Conservation (phyloP, 2,888 invertebrate genomes). For the Lasioglossum vierecki region DNA sequence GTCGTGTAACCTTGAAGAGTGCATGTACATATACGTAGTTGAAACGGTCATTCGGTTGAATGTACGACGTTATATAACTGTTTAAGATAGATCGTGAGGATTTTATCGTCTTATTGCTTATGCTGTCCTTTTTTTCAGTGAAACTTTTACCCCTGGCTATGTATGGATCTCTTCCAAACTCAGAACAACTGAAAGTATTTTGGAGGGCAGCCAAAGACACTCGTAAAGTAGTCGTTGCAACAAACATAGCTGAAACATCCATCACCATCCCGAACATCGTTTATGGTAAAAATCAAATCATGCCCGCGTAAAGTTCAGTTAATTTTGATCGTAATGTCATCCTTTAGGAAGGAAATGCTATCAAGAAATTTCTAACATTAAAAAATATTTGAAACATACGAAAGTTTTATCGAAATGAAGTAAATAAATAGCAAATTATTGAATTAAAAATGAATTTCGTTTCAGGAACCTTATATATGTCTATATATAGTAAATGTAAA, state of each 20-base stretch:
- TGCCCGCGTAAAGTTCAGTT: background rate
- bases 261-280: conserved; percentile 97
- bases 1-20: background rate
- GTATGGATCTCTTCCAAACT: conserved; percentile 94
- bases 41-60: background rate
- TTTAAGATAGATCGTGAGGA: conserved; percentile 23
- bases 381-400: background rate
- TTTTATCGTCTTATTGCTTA: conserved; percentile 14
- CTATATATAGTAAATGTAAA: background rate
- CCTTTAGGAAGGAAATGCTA: background rate
- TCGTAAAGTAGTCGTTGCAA: conserved; percentile 96
- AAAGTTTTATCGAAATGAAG: too few species aligned
- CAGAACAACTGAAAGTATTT: conserved; percentile 93
- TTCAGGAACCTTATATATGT: background rate
- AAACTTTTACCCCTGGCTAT: conserved; percentile 92
- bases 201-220: conserved; percentile 88
- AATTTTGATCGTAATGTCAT: background rate
- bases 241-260: conserved; percentile 98
- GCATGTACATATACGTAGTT: background rate
- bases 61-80: conserved; percentile 24
- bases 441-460: background rate
- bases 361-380: background rate
- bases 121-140: conserved; percentile 74
- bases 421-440: background rate
- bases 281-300: conserved; percentile 87